Percentiles rank a stretch among this genome's conserved stretches.
phyloP scores from a whole-genome alignment of 2,113 vertebrate genomes.

The Antennarius striatus region DNA sequence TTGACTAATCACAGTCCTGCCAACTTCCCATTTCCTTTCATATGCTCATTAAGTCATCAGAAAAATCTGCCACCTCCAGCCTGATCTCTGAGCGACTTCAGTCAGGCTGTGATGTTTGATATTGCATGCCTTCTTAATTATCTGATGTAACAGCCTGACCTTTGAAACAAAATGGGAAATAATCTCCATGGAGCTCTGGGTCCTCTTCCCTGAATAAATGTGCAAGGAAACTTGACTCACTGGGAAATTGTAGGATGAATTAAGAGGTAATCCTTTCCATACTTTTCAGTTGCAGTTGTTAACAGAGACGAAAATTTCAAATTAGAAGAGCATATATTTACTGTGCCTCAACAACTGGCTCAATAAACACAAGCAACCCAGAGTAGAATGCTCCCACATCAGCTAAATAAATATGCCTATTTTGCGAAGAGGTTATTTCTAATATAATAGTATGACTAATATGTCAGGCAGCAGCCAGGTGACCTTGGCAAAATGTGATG shows the following conservation, averaged over 20 bases:
- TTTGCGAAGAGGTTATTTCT: constrained; percentile 34
- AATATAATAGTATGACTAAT: constrained; percentile 12
- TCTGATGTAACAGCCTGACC: constrained; percentile 31
- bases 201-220: background rate
- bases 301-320: background rate
- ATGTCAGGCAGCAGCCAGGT: constrained; percentile 22
- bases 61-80: constrained; percentile 33
- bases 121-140: constrained; percentile 18
- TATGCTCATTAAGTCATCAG: constrained; percentile 41
- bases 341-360: background rate
- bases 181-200: constrained; percentile 6
- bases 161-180: constrained; percentile 36
- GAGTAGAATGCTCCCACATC: constrained; percentile 5
- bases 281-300: too few species aligned
- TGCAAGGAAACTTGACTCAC: background rate
- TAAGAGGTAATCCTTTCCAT: constrained; percentile 8
- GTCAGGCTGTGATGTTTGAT: constrained; percentile 19
- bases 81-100: constrained; percentile 41
- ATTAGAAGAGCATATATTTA: background rate
- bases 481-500: constrained; percentile 61
- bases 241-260: constrained; percentile 6
- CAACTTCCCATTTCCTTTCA: constrained; percentile 55
- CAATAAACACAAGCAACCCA: background rate
- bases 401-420: constrained; percentile 2
- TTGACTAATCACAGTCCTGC: constrained; percentile 35